phyloP scores from a whole-genome alignment of 2,113 vertebrate genomes.

The Craseonycteris thonglongyai region DNA sequence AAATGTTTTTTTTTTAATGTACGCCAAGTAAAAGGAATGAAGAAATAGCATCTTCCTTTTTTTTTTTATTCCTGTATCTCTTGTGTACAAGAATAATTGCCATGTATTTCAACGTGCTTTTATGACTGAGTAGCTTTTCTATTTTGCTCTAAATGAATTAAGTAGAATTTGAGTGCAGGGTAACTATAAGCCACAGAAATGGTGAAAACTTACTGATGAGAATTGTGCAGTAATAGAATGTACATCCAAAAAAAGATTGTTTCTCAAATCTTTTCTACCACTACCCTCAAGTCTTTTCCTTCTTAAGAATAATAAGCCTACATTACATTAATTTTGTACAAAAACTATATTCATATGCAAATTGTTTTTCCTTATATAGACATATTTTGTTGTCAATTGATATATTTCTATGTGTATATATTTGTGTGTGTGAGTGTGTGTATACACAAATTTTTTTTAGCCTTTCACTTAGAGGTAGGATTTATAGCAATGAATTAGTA shows the following conservation, averaged over 20 bases:
- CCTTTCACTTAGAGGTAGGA: background rate
- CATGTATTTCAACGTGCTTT: background rate
- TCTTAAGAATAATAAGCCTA: background rate
- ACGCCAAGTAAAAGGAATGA: background rate
- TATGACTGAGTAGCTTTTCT: background rate
- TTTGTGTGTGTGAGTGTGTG: background rate
- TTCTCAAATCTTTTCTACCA: background rate
- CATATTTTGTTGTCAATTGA: background rate
- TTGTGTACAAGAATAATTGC: background rate
- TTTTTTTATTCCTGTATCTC: background rate
- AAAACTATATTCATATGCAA: background rate
- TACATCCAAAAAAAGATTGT: background rate
- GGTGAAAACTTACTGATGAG: background rate
- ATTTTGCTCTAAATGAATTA: background rate
- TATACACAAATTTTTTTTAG: background rate
- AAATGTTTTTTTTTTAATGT: background rate
- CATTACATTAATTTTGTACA: background rate
- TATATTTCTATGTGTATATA: background rate
- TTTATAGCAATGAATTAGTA: background rate
- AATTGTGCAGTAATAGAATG: background rate
- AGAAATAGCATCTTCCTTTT: background rate
- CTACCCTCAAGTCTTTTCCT: background rate
- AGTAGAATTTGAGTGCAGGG: background rate
- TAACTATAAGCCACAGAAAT: background rate
- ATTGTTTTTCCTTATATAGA: background rate